Evolutionary conservation across 2,888 invertebrate species (phyloP).

Genomic region (Aporophyla nigra): DNA sequence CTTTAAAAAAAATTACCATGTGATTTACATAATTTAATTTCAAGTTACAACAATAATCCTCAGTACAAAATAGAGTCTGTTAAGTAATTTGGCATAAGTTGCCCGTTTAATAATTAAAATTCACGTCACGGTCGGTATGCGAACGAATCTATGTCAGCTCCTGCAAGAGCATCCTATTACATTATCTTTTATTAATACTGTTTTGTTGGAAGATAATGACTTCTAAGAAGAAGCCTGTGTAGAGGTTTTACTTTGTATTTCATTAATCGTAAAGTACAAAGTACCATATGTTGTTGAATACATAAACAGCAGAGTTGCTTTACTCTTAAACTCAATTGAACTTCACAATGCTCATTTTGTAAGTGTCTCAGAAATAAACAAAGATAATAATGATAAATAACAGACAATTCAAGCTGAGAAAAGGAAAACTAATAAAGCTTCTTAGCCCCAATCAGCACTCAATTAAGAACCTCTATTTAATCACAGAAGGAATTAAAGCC

Average conservation of each 20-base stretch:
- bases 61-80: neutral
- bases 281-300: neutral
- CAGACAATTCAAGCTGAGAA: neutral
- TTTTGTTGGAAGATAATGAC: slow-evolving; percentile 9
- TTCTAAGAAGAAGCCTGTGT: slow-evolving; percentile 23
- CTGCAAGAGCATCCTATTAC: slow-evolving; percentile 45
- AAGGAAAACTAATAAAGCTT: neutral
- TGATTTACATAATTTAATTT: neutral
- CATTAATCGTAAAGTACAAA: slow-evolving; percentile 19
- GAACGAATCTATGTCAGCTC: slow-evolving; percentile 54
- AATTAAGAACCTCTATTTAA: slow-evolving; percentile 39
- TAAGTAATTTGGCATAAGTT: slow-evolving; percentile 32
- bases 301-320: neutral
- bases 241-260: neutral
- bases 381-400: neutral
- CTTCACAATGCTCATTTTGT: neutral
- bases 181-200: slow-evolving; percentile 29
- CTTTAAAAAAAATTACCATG: neutral
- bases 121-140: slow-evolving; percentile 48
- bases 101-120: slow-evolving; percentile 39
- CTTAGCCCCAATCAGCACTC: slow-evolving; percentile 15
- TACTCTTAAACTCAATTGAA: neutral
- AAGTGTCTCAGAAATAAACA: neutral
- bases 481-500: slow-evolving; percentile 44
- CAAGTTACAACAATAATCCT: slow-evolving; percentile 12